Evolutionary conservation across 2,888 invertebrate genomes (phyloP), one percentile per base, ranked within the genome.

Genomic region (Melipona bicolor): DNA sequence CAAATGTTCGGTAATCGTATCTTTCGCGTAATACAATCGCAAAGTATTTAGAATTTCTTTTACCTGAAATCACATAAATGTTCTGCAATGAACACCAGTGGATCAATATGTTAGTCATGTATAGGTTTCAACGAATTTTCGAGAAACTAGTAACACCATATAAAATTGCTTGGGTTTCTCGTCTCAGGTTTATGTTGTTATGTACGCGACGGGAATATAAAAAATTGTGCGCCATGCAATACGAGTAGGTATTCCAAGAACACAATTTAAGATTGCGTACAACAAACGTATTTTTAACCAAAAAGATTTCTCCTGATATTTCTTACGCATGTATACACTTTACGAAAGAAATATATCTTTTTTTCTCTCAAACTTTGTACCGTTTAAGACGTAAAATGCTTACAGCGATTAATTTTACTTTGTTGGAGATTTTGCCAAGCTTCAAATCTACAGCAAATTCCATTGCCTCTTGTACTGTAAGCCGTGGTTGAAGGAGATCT

Each of bases 381-480:
- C 9, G 19, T 19, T 43, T 11, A 61, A 61, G 4, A 15, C 17
- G 17, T 6, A 17, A 21, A 32, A 27, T 84, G 95, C 97, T 95
- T 94, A 98, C 98, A 92, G 97, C 95, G 86, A 96, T 95, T 61
- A 95, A 92, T 95, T 98, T 98, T 88, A 97, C 96, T 3, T 95
- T 93, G 67, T 94, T 93, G 0, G 96, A 94, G 74, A 97, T 95
- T 21, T 95, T 95, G 17, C 97, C 97, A 9, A 99, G 96, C 94
- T 99, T 99, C 71, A 99, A 95, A 92, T 98, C 97, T 0, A 98
- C 98, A 0, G 99, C 98, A 88, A 98, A 96, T 90, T 96, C 95
- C 98, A 99, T 98, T 13, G 98, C 96, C 94, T 99, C 99, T 83
- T 96, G 95, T 2, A 99, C 98, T 0, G 98, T 97, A 87, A 99